A percentile compares a stretch with the other conserved stretches of the same genome.
Conservation (phyloP, 2,888 invertebrate species). For the Cenopis cana region DNA sequence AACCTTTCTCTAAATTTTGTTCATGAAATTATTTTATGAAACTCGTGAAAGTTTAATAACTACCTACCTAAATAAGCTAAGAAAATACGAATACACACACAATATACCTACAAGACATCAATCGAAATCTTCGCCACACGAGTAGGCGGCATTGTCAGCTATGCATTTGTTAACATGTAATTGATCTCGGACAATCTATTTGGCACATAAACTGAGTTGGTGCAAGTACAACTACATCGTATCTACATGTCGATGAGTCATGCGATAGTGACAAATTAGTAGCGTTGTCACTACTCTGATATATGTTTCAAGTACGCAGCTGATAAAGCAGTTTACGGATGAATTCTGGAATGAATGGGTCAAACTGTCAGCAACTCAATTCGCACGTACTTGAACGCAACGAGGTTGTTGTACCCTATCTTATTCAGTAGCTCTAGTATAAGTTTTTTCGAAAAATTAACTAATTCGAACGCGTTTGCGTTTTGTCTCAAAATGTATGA, state of each 20-base stretch:
- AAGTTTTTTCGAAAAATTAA: too few species aligned
- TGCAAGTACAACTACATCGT: not conserved
- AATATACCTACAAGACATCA: not conserved
- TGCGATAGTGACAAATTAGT: conserved; percentile 62
- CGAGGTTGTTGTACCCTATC: not conserved
- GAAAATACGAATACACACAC: not conserved
- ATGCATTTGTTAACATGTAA: conserved; percentile 25
- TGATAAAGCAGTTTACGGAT: conserved; percentile 13
- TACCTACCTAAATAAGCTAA: too few species aligned
- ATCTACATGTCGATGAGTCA: conserved; percentile 40
- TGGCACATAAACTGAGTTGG: conserved; percentile 31
- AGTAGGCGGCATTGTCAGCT: conserved; percentile 16
- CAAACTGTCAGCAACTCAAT: not conserved
- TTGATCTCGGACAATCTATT: conserved; percentile 36
- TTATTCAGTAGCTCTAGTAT: too few species aligned
- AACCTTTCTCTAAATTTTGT: too few species aligned
- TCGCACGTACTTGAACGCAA: not conserved
- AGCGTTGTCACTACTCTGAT: conserved; percentile 62
- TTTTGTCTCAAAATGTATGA: too few species aligned
- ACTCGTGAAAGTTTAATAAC: too few species aligned
- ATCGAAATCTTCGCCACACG: not conserved
- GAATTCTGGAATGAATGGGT: conserved; percentile 16
- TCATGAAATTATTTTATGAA: too few species aligned
- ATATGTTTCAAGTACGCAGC: conserved; percentile 54
- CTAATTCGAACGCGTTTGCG: too few species aligned